phyloP scores from a whole-genome alignment of 2,113 vertebrate species.

The Oxygymnocypris stewartii region DNA sequence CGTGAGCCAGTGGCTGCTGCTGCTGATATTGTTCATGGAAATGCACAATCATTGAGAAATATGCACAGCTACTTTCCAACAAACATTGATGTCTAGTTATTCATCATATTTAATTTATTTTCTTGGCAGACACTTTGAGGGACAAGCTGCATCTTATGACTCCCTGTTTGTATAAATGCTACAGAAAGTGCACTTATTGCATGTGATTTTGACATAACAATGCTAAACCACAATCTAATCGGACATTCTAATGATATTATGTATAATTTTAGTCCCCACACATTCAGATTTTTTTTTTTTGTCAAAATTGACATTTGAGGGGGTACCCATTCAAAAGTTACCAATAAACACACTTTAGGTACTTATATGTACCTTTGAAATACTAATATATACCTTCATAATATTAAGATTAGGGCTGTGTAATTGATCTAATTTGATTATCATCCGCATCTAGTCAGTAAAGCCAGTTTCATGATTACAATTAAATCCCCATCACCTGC shows the following conservation, averaged over 20 bases:
- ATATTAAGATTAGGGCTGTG: too few species aligned
- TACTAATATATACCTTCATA: too few species aligned
- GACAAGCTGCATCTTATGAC: background rate
- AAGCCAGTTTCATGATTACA: too few species aligned
- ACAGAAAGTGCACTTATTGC: background rate
- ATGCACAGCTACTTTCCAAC: slow-evolving; percentile 19
- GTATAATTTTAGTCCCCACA: background rate
- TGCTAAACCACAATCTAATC: background rate
- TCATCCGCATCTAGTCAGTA: too few species aligned
- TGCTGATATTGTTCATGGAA: background rate
- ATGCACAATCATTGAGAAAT: slow-evolving; percentile 25
- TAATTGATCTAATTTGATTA: too few species aligned
- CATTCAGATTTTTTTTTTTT: background rate
- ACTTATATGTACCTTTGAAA: too few species aligned
- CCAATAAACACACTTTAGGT: background rate
- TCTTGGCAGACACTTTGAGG: slow-evolving; percentile 34
- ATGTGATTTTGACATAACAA: background rate
- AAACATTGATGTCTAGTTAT: slow-evolving; percentile 22
- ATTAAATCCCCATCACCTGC: too few species aligned
- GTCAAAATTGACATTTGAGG: background rate
- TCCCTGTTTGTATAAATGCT: background rate
- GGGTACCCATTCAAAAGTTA: background rate
- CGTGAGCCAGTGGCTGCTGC: slow-evolving; percentile 25
- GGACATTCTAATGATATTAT: background rate
- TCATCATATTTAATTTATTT: background rate